phyloP scores from a whole-genome alignment of 2,888 invertebrate species.

The Strigamia crassipes region DNA sequence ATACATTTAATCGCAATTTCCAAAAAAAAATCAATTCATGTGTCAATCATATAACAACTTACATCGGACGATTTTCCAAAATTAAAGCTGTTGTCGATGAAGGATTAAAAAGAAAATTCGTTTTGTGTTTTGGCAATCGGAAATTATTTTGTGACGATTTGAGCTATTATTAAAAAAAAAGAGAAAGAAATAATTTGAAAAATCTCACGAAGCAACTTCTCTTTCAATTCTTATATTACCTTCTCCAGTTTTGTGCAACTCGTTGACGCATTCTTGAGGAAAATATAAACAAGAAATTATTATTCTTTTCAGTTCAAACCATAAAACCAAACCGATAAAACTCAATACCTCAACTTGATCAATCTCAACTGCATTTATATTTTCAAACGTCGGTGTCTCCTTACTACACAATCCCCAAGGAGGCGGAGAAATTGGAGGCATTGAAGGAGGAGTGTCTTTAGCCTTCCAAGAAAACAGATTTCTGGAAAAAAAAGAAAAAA shows the following conservation, averaged over 20 bases:
- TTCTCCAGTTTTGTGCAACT: background rate
- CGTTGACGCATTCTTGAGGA: background rate
- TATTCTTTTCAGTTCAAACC: background rate
- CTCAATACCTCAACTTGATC: slow-evolving; percentile 10
- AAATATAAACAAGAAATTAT: background rate
- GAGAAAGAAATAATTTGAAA: too few species aligned
- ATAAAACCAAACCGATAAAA: slow-evolving; percentile 1
- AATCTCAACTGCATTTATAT: background rate
- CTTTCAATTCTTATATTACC: background rate
- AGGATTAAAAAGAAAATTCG: slow-evolving; percentile 41
- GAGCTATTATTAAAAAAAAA: background rate
- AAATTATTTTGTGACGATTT: slow-evolving; percentile 4
- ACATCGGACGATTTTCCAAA: slow-evolving; percentile 66
- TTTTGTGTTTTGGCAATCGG: background rate
- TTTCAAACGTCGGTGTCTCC: background rate
- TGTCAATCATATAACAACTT: slow-evolving; percentile 44
- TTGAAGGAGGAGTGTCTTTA: background rate
- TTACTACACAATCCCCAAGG: background rate
- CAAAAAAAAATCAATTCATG: background rate
- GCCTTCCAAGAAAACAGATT: slow-evolving; percentile 6
- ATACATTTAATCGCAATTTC: background rate
- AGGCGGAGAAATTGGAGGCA: background rate
- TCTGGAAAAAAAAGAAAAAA: background rate
- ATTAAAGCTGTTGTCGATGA: slow-evolving; percentile 54
- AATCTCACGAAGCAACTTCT: background rate